Evolutionary conservation across 2,113 vertebrate genomes (phyloP).

Genomic region (Psittacara wagleri): DNA sequence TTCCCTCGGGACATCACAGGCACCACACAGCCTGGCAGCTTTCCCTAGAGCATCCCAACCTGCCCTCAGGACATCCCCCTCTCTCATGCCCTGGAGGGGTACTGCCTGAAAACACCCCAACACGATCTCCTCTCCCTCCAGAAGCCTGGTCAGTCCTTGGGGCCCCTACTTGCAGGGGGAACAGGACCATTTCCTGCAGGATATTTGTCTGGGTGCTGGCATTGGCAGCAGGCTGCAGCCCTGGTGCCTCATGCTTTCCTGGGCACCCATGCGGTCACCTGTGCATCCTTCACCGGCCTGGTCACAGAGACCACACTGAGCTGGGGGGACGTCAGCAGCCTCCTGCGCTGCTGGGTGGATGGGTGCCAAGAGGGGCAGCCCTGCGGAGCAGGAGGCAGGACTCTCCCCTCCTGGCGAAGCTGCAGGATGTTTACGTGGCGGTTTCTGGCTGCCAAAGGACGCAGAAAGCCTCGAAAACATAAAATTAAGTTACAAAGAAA

Average conservation of each 20-base stretch:
- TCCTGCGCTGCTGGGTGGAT: too few species aligned
- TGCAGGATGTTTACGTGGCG: slow-evolving; percentile 34
- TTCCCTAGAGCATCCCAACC: background rate
- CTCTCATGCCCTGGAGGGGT: background rate
- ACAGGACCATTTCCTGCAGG: background rate
- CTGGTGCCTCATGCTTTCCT: background rate
- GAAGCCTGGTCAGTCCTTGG: background rate
- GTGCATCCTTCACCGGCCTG: rapidly evolving
- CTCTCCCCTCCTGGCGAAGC: background rate
- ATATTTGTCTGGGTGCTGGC: rapidly evolving
- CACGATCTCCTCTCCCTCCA: background rate
- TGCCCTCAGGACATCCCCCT: background rate
- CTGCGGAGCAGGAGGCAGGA: background rate
- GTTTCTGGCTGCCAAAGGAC: slow-evolving; percentile 30
- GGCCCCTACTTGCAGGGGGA: background rate
- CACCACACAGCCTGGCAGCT: background rate
- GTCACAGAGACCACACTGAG: background rate
- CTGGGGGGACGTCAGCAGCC: background rate
- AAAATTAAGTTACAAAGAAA: background rate
- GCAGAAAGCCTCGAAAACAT: background rate
- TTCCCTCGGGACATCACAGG: rapidly evolving
- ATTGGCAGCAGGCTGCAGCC: background rate
- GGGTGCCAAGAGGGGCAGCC: background rate
- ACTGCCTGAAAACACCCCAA: rapidly evolving
- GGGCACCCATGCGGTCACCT: background rate